A percentile compares a stretch with the other conserved stretches of the same genome.
Conservation (phyloP, 2,797 vertebrate species). For the Psittacula echo region DNA sequence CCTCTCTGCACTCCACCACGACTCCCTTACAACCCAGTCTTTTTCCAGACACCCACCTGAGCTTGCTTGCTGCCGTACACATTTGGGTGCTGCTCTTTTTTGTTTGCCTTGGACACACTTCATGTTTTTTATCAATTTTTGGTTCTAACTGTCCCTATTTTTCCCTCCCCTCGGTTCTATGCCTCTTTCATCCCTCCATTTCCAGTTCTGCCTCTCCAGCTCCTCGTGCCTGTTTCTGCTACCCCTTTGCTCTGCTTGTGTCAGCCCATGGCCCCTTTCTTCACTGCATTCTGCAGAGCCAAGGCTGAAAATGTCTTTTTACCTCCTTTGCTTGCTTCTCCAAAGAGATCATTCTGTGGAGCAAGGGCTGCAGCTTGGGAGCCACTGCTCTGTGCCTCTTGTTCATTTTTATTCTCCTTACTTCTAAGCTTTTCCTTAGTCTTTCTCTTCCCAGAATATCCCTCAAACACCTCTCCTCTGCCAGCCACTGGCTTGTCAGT, state of each 20-base stretch:
- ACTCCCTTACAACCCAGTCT: neutral
- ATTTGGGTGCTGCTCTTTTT: neutral
- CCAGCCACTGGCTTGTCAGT: slow-evolving; percentile 30
- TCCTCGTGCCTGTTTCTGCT: neutral
- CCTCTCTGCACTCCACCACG: neutral
- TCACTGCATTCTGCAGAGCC: slow-evolving; percentile 15
- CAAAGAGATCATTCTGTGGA: slow-evolving; percentile 36
- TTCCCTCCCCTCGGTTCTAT: neutral
- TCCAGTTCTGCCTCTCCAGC: slow-evolving; percentile 10
- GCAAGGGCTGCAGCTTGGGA: slow-evolving; percentile 29
- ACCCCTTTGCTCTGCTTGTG: slow-evolving; percentile 19
- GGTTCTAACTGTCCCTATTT: neutral
- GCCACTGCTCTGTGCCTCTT: neutral
- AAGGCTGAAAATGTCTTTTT: slow-evolving; percentile 36
- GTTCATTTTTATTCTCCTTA: slow-evolving; percentile 21
- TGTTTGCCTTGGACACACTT: neutral
- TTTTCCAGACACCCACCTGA: neutral
- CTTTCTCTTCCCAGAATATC: slow-evolving; percentile 53
- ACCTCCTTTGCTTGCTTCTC: slow-evolving; percentile 4
- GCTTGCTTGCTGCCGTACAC: neutral
- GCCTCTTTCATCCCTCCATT: neutral
- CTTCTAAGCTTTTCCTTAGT: slow-evolving; percentile 40
- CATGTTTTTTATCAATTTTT: neutral
- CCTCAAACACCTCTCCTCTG: slow-evolving; percentile 41
- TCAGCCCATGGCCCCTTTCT: neutral